Evolutionary conservation across 2,797 vertebrate genomes (phyloP), one percentile per base, ranked within the genome.

Genomic region (Liasis olivaceus): DNA sequence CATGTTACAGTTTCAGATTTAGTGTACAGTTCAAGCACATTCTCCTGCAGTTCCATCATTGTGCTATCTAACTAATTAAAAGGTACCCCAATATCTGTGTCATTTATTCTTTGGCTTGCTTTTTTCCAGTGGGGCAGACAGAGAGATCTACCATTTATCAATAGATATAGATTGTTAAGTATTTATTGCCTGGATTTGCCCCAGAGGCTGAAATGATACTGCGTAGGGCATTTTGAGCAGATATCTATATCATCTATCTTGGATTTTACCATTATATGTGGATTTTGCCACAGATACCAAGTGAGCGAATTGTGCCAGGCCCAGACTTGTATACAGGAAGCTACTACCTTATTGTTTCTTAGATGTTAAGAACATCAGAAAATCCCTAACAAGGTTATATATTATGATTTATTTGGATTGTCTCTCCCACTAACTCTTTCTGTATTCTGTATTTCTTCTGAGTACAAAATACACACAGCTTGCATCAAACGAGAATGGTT

Each of bases 1-100:
- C 2, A 81, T 94, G 93, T 94, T 93, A 86, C 22, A 86, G 89
- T 95, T 95, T 95, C 85, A 94, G 90, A 89, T 86, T 47, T 63
- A 89, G 58, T 54, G 59, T 15, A 66, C 1, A 69, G 85, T 64
- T 22, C 28, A 59, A 0, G 0, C 92, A 89, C 88, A 89, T 51
- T 95, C 2, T 93, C 91, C n/a, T 93, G 86, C 72, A 72, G 69
- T 8, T 31, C 31, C 69, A 36, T 72, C 17, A 72, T 72, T 0
- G 0, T 42, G 72, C 36, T 9, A 42, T 31, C 36, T 77, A 42
- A 42, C 31, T 77, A 77, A 77, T 77, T 9, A 54, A 54, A 47
- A 94, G 94, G 89, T 62, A 63, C 60, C 89, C 90, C 81, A 64
- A 93, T 93, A 72, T 90, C 36, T 17, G 54, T 1, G 36, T 69